phyloP scores from a whole-genome alignment of 2,113 vertebrate genomes.

The Sapajus apella region DNA sequence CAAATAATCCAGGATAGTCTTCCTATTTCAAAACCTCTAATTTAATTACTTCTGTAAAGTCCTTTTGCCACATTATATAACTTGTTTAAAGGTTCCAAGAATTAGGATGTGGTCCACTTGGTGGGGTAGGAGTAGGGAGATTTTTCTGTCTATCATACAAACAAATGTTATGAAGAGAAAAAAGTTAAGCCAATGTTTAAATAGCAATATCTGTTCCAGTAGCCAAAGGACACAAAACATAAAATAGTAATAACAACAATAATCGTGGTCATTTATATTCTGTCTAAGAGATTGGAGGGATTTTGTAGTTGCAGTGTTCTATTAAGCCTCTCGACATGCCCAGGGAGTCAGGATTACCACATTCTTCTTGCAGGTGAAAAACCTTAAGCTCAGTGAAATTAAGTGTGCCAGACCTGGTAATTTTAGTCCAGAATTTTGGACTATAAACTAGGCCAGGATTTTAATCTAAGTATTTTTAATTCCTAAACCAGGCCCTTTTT shows the following conservation, averaged over 20 bases:
- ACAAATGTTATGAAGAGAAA: background rate
- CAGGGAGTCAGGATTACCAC: background rate
- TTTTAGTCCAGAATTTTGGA: background rate
- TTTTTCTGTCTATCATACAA: background rate
- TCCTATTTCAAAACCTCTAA: background rate
- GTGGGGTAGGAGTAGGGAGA: fast-evolving
- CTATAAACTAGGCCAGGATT: background rate
- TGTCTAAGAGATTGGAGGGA: background rate
- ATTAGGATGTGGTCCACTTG: background rate
- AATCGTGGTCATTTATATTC: background rate
- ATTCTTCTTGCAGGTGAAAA: background rate
- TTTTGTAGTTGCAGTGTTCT: background rate
- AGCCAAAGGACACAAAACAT: background rate
- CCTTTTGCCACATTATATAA: background rate
- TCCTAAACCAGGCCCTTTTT: background rate
- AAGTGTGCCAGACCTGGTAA: background rate
- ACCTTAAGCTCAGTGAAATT: background rate
- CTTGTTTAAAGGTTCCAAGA: background rate
- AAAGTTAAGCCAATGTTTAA: background rate
- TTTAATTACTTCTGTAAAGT: background rate
- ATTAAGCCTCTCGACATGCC: background rate
- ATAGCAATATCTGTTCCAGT: background rate
- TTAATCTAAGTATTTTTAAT: background rate
- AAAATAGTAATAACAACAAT: background rate
- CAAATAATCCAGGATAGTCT: background rate